A percentile compares a stretch with the other conserved stretches of the same genome.
Evolutionary conservation across 2,113 vertebrate genomes (phyloP).

Genomic region (Clarias magur): DNA sequence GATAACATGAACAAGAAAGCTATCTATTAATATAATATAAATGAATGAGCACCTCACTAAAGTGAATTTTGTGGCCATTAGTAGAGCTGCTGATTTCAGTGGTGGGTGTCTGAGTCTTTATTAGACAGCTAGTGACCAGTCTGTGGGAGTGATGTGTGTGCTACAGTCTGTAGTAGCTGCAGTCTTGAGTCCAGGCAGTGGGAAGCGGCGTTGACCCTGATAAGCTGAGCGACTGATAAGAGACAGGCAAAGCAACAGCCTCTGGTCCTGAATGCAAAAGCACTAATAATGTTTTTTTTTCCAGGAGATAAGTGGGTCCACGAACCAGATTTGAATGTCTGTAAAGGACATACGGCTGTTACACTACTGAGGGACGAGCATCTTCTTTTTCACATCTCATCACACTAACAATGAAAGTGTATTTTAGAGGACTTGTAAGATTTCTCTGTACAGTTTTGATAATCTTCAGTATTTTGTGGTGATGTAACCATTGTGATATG

Average conservation of each 20-base stretch:
- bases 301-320: background rate
- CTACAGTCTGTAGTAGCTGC: conserved; percentile 58
- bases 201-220: conserved; percentile 24
- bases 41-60: conserved; percentile 44
- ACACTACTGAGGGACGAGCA: conserved; percentile 53
- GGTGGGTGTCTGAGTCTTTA: conserved; percentile 34
- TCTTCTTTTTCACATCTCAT: conserved; percentile 66
- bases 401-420: conserved; percentile 86
- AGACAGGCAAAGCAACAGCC: background rate
- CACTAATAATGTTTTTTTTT: conserved; percentile 10
- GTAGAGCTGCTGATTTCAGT: conserved; percentile 39
- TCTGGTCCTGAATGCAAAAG: background rate
- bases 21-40: conserved; percentile 44
- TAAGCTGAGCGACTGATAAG: conserved; percentile 26
- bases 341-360: conserved; percentile 51
- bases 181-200: conserved; percentile 48
- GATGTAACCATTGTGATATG: conserved; percentile 91
- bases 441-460: conserved; percentile 96
- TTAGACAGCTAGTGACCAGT: conserved; percentile 43
- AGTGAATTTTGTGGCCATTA: conserved; percentile 38
- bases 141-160: conserved; percentile 44
- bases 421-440: conserved; percentile 97
- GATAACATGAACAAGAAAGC: conserved; percentile 50
- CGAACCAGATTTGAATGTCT: conserved; percentile 22
- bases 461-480: conserved; percentile 98